Evolutionary conservation across 1,140 invertebrate genomes (phyloP), one percentile per base, ranked within the genome.

Genomic region (Atopsyche davidsoni): DNA sequence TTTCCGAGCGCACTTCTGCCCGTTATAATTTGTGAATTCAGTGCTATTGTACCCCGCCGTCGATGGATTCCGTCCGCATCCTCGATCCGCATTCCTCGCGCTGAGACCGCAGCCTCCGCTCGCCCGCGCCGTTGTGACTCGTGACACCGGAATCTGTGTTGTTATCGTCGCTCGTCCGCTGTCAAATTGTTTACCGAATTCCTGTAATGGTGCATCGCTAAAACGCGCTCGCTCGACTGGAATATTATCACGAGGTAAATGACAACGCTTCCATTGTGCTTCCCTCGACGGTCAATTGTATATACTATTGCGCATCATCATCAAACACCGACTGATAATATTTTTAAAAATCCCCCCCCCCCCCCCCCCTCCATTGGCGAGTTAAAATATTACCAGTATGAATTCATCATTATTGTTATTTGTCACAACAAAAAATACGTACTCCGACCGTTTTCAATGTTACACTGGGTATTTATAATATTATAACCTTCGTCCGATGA

Each of bases 161-260:
- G 17, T 23, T 46, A 18, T 47, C 24, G 32, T 42, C 47, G n/a
- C 13, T 50, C 43, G 4, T 39, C 11, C 24, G 40, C 18, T 41
- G 47, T 41, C 38, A 35, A 16, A 50, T 50, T 50, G 39, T 48
- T 48, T 40, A 40, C 23, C 23, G 46, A 48, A 22, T 51, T 38
- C 48, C 28, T 38, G 43, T 46, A 17, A 47, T 47, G 46, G 46
- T 47, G 34, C 46, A 47, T 40, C 46, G 19, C 36, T 47, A 36
- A 47, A 9, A 28, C 17, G 21, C 21, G 7, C 38, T 25, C 28
- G 14, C 24, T 24, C 9, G 14, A 9, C 18, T 18, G 35, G 17
- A n/a, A 25, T 39, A 31, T 24, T 28, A 21, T 39, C 19, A 40
- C 46, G 18, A 39, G 46, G 46, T 47, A 47, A 39, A 28, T n/a